phyloP scores from a whole-genome alignment of 2,888 invertebrate species.

The Microplitis manilae region DNA sequence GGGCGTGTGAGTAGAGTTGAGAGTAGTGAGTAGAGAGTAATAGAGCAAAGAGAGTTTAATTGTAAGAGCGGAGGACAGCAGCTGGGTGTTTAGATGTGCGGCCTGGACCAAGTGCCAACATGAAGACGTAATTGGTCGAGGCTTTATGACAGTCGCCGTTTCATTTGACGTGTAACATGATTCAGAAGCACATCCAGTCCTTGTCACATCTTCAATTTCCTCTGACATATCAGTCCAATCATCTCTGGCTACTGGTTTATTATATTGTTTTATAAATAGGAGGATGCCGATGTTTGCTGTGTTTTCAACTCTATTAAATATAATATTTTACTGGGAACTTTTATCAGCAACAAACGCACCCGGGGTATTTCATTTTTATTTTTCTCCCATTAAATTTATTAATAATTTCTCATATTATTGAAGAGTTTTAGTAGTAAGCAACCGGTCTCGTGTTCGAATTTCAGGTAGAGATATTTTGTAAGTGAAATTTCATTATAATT shows the following conservation, averaged over 20 bases:
- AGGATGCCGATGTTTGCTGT: slow-evolving; percentile 38
- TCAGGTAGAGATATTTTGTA: no score
- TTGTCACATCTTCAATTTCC: slow-evolving; percentile 70
- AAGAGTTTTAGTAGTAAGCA: no score
- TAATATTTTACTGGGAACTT: slow-evolving; percentile 20
- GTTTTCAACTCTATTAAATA: slow-evolving; percentile 27
- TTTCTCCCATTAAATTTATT: not conserved
- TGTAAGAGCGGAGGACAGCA: slow-evolving; percentile 32
- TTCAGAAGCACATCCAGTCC: slow-evolving; percentile 69
- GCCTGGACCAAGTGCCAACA: slow-evolving; percentile 58
- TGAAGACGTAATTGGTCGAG: slow-evolving; percentile 69
- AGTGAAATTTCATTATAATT: no score
- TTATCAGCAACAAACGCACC: not conserved
- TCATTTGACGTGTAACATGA: slow-evolving; percentile 71
- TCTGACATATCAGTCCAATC: slow-evolving; percentile 44
- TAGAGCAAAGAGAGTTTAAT: slow-evolving; percentile 24
- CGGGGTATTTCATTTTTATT: not conserved
- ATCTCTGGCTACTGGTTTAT: not conserved
- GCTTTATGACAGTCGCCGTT: slow-evolving; percentile 62
- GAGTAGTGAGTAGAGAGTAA: slow-evolving; percentile 28
- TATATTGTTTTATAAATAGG: slow-evolving; percentile 13
- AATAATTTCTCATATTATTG: not conserved
- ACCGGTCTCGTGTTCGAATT: no score
- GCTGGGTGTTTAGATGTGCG: slow-evolving; percentile 36
- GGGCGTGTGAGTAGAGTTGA: slow-evolving; percentile 8